These are phyloP conservation scores for Sminthopsis crassicaudata DNA, from an alignment of 2,113 vertebrate species.

Conservation along the genomic window DNA sequence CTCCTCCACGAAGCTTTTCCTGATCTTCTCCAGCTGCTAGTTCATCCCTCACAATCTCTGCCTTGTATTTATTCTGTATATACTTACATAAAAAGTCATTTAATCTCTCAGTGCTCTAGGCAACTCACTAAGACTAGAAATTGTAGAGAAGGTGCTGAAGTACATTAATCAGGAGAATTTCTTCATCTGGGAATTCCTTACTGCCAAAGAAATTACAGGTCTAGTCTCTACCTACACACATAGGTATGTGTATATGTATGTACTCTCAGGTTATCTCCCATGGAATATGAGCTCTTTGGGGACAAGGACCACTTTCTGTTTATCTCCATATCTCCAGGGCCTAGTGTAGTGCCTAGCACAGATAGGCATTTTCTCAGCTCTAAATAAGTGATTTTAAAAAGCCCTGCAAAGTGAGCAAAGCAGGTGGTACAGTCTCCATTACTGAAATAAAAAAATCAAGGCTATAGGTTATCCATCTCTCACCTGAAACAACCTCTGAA, in stretches of 20 bases:
- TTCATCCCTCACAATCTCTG: neutral
- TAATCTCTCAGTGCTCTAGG: neutral
- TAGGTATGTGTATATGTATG: no score
- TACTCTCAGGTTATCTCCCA: neutral
- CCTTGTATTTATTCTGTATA: neutral
- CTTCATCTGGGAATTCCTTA: neutral
- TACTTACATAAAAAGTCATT: neutral
- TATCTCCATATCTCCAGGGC: neutral
- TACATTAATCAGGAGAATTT: neutral
- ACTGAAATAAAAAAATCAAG: conserved; percentile 15
- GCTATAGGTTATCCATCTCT: conserved; percentile 48
- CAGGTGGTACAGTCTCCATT: neutral
- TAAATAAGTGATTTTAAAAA: neutral
- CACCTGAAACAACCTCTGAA: conserved; percentile 97
- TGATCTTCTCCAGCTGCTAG: neutral
- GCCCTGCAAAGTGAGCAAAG: neutral
- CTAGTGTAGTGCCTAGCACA: neutral
- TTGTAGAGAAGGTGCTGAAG: neutral
- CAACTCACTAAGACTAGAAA: neutral
- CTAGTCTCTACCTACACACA: neutral
- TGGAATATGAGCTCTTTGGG: neutral
- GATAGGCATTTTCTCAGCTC: neutral
- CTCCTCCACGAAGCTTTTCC: neutral
- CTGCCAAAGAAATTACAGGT: neutral
- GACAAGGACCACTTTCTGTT: neutral